phyloP scores from a whole-genome alignment of 2,113 vertebrate genomes.

The Caloenas nicobarica region DNA sequence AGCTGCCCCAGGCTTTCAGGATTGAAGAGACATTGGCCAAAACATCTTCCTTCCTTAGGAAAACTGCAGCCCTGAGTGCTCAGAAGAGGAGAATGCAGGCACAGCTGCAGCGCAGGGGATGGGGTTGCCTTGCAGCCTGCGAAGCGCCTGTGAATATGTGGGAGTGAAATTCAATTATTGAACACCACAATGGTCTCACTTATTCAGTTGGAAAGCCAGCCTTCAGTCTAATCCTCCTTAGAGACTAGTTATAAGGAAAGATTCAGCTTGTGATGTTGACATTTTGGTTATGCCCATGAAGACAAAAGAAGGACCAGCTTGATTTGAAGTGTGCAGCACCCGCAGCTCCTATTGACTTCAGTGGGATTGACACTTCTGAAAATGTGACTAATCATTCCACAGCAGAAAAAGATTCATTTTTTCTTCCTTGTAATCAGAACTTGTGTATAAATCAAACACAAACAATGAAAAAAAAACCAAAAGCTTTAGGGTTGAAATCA shows the following conservation, averaged over 20 bases:
- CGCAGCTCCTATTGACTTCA: background rate
- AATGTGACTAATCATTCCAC: background rate
- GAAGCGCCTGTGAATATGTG: accelerated
- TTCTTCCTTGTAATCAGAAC: background rate
- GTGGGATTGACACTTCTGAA: background rate
- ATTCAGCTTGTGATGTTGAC: constrained; percentile 11
- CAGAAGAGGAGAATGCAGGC: background rate
- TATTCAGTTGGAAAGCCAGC: background rate
- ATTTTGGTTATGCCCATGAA: constrained; percentile 4
- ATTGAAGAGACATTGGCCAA: background rate
- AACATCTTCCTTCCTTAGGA: background rate
- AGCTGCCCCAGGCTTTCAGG: background rate
- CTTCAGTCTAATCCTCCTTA: constrained; percentile 8
- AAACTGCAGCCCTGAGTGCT: background rate
- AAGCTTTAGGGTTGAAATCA: background rate
- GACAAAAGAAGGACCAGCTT: background rate
- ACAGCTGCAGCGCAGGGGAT: background rate
- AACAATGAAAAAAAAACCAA: background rate
- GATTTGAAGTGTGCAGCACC: background rate
- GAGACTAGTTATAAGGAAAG: background rate
- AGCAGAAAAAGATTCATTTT: background rate
- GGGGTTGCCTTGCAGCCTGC: background rate
- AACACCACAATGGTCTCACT: background rate
- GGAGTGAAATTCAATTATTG: background rate
- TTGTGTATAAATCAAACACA: background rate